These are phyloP conservation scores for Caenorhabditis auriculariae DNA, from an alignment of 2,888 invertebrate species.

Conservation along the genomic window DNA sequence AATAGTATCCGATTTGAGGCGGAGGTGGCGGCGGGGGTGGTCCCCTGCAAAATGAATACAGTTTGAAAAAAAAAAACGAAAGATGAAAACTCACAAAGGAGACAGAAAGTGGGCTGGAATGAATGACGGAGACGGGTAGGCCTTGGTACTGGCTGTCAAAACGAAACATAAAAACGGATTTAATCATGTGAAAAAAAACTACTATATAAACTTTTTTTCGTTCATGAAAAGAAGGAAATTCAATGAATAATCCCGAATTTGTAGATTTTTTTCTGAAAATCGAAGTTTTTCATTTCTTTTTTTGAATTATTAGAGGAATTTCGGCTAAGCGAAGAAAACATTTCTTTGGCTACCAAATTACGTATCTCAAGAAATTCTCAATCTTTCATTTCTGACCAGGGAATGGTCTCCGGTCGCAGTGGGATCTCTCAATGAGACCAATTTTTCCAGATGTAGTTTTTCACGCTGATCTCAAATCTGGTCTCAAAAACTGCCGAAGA, in stretches of 20 bases:
- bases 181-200: not conserved
- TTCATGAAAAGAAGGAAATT: not conserved
- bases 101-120: not conserved
- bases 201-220: not conserved
- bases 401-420: no score
- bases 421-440: no score
- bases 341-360: no score
- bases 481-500: no score
- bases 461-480: no score
- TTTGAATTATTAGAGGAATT: no score
- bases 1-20: no score
- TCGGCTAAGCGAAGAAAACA: no score
- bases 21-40: constrained; percentile 19
- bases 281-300: no score
- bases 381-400: constrained; percentile 4
- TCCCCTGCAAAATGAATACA: constrained; percentile 10
- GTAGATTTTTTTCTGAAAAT: not conserved
- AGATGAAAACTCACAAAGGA: not conserved
- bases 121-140: not conserved
- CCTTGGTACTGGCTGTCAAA: not conserved
- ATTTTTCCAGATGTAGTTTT: no score
- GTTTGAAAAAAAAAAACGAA: not conserved
- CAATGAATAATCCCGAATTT: not conserved
- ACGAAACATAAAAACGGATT: not conserved
- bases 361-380: no score